Evolutionary conservation across 2,113 vertebrate species (phyloP).

Genomic region (Trichechus manatus): DNA sequence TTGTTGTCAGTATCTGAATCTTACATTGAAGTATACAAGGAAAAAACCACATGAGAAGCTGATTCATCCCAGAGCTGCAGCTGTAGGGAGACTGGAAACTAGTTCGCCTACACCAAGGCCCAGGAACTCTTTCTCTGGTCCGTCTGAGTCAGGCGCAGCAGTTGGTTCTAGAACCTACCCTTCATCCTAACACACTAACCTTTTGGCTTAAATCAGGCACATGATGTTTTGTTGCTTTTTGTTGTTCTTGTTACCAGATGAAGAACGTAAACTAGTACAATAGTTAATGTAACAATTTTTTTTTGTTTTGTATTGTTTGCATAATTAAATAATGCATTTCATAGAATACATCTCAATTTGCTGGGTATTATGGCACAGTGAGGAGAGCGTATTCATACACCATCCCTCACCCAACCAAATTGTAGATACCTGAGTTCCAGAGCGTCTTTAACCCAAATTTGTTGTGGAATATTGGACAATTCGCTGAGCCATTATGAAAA

Average conservation of each 20-base stretch:
- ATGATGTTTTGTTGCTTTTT: neutral
- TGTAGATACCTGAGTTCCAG: neutral
- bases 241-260: neutral
- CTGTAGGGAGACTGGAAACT: fast-evolving
- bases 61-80: fast-evolving
- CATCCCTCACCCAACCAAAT: neutral
- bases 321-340: neutral
- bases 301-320: neutral
- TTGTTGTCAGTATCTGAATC: too few species aligned
- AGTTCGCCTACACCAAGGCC: too few species aligned
- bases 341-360: neutral
- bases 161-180: neutral
- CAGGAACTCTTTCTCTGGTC: neutral
- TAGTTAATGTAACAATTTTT: neutral
- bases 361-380: neutral
- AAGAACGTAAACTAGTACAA: neutral
- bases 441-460: neutral
- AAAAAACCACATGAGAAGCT: neutral
- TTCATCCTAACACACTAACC: neutral
- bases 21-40: neutral
- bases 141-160: neutral
- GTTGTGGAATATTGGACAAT: neutral
- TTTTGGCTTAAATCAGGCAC: neutral
- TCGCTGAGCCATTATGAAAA: neutral
- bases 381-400: neutral